phyloP scores from a whole-genome alignment of 2,797 vertebrate genomes.

The Apogon talboti region DNA sequence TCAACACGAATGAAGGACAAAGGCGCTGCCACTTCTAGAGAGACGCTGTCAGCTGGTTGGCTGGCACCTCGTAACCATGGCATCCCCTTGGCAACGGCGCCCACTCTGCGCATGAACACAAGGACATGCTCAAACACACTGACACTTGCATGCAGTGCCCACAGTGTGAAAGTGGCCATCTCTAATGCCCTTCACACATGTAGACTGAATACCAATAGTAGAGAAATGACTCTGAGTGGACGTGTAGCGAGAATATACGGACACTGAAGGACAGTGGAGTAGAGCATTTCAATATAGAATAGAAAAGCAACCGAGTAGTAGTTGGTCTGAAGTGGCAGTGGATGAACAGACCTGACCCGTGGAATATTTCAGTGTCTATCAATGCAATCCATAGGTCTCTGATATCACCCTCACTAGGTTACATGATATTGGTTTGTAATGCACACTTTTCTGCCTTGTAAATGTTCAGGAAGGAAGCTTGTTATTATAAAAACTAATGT shows the following conservation, averaged over 20 bases:
- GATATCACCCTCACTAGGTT: background rate
- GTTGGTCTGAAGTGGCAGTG: background rate
- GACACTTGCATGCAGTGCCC: slow-evolving; percentile 41
- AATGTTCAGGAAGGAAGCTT: too few relatives aligned
- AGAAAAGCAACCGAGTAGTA: slow-evolving; percentile 10
- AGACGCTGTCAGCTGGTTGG: slow-evolving; percentile 76
- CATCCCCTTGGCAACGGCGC: slow-evolving; percentile 80
- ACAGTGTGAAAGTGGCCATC: slow-evolving; percentile 67
- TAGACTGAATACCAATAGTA: slow-evolving; percentile 53
- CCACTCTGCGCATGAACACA: slow-evolving; percentile 64
- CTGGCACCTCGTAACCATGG: slow-evolving; percentile 83
- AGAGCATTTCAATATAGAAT: slow-evolving; percentile 12
- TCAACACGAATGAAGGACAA: slow-evolving; percentile 77
- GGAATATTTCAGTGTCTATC: background rate
- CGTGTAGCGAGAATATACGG: background rate
- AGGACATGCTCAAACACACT: slow-evolving; percentile 65
- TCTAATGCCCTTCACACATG: slow-evolving; percentile 74
- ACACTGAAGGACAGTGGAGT: slow-evolving; percentile 1
- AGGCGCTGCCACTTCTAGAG: slow-evolving; percentile 71
- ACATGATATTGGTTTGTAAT: background rate
- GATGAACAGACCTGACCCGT: too few relatives aligned
- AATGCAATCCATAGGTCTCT: slow-evolving; percentile 13
- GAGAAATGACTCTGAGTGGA: background rate
- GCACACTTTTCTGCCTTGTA: background rate
- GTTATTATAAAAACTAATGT: too few relatives aligned